Conservation (phyloP, 2,113 vertebrate species). For the Pterocles orientalis region DNA sequence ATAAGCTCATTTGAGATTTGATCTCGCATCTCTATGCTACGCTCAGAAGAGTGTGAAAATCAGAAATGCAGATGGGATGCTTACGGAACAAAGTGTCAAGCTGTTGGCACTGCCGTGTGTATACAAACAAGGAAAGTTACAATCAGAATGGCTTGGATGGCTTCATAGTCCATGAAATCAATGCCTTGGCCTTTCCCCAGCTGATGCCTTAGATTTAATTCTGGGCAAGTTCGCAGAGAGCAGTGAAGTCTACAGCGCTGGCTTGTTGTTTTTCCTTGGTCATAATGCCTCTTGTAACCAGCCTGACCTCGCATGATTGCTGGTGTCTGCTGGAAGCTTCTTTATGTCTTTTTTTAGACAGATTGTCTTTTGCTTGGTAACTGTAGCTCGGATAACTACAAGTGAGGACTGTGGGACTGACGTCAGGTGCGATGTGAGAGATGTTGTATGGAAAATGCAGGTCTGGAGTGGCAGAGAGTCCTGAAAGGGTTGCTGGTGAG, state of each 20-base stretch:
- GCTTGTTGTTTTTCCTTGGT: neutral
- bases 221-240: neutral
- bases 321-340: conserved; percentile 3
- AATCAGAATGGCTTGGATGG: conserved; percentile 8
- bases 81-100: neutral
- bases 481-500: neutral
- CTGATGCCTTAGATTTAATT: neutral
- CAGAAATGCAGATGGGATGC: neutral
- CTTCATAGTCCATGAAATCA: neutral
- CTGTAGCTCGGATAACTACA: neutral
- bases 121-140: neutral
- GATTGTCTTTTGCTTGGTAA: neutral
- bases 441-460: neutral
- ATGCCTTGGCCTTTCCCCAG: neutral
- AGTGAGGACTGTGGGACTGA: neutral
- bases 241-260: neutral
- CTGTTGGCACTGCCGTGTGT: neutral
- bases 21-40: neutral
- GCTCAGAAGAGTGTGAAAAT: neutral
- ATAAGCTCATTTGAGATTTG: neutral
- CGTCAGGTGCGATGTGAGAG: neutral
- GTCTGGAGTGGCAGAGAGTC: neutral
- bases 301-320: neutral
- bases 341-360: neutral
- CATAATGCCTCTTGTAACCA: neutral